Evolutionary conservation across 2,113 vertebrate species (phyloP), one percentile per base, ranked within the genome.

Genomic region (Rhinolophus sinicus): DNA sequence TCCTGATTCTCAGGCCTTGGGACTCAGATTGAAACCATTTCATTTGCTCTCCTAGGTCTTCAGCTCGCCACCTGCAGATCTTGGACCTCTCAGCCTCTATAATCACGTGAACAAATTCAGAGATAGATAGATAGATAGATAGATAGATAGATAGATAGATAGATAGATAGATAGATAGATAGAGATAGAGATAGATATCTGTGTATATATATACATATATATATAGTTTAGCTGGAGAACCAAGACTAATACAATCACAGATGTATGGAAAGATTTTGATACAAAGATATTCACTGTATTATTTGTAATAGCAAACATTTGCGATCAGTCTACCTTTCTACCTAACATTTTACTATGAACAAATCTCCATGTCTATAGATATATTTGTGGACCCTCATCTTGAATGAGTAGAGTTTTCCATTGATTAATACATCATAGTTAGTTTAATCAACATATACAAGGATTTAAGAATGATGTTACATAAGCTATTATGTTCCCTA

Each of bases 241-340:
- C 3, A 54, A 28, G 35, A 28, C 15, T 56, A 93, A 67, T 76
- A 76, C 15, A 56, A 58, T 65, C 3, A 22, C 3, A 11, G 40
- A 64, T 35, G 26, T 44, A 7, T 35, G 1, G 54, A 65, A 83
- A 69, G 16, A 77, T 81, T 75, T 85, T 40, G 4, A 24, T 88
- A 50, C 22, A 44, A 89, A 92, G 47, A 89, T 95, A 44, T 95
- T 92, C 73, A 62, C 40, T 12, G 15, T 87, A 77, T 50, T 89
- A 6, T 47, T 82, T 78, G 69, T 65, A 26, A 35, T 8, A 47
- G 62, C 67, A 93, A 83, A 82, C 56, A 21, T 35, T 77, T 40
- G 10, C 30, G 33, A 64, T 50, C 16, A 2, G 28, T 58, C 28
- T 70, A 13, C 15, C 16, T 77, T 83, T 52, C n/a, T 21, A 64